A percentile compares a stretch with the other conserved stretches of the same genome.
These are phyloP conservation scores for Gymnarchus niloticus DNA, from an alignment of 2,113 vertebrate genomes.

Conservation along the genomic window DNA sequence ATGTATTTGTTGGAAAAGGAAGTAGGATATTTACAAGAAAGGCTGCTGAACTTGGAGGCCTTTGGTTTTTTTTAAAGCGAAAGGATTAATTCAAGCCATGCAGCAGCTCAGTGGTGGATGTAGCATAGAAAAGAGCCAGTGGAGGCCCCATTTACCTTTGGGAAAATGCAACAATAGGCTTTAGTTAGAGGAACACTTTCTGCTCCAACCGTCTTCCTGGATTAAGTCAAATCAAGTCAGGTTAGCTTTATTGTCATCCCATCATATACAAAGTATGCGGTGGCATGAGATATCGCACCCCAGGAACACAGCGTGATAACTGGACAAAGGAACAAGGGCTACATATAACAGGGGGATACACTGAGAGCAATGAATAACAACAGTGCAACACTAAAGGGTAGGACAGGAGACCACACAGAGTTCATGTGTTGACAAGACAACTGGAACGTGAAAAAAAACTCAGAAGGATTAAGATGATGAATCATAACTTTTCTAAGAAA, in stretches of 20 bases:
- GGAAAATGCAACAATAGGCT: conserved; percentile 46
- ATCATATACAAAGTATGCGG: no score
- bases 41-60: conserved; percentile 42
- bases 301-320: no score
- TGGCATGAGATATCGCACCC: no score
- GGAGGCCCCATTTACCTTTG: conserved; percentile 13
- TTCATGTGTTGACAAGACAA: no score
- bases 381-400: no score
- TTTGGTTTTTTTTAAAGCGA: conserved; percentile 38
- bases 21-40: conserved; percentile 35
- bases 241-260: no score
- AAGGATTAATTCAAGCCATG: conserved; percentile 49
- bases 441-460: no score
- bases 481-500: conserved; percentile 32
- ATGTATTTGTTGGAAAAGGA: neutral
- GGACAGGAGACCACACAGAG: no score
- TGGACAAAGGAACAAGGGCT: no score
- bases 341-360: no score
- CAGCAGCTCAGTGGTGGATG: conserved; percentile 33
- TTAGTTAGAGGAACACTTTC: conserved; percentile 46
- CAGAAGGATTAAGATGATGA: conserved; percentile 47
- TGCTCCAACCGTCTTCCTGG: conserved; percentile 29
- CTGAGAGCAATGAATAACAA: no score
- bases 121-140: neutral
- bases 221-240: no score